Base-by-base conservation (phyloP, 2,888 invertebrate species). In the Archips crataeganus region DNA sequence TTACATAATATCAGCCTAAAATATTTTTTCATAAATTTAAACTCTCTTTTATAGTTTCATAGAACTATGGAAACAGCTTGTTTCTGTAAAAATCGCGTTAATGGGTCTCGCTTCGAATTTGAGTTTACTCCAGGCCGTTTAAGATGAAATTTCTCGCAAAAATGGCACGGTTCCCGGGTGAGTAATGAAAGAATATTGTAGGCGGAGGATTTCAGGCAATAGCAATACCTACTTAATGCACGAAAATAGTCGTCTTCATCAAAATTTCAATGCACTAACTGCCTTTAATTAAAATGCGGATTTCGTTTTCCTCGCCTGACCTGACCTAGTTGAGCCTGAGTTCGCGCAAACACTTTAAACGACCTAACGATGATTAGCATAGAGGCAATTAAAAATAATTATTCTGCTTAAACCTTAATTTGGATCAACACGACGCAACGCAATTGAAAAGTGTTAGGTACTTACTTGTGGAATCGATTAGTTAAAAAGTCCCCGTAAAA, bases 281-380 rank as follows among this genome's bases (percentile, higher is more conserved):
- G 62, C 62, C 54, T 42, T 42, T 63, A 70, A 70, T 70, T 62
- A 70, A 62, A 70, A 62, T 45, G 32, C 6, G 61, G 9, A 54
- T 10, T 54, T 63, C 10, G 45, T 45, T 63, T 54, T n/a, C 34
- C 62, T 57, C 51, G 32, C 54, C 34, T 57, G 70, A 54, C 63
- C 63, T 63, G 62, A 57, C 63, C 70, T 70, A 70, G n/a, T 70
- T 70, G 15, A 36, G n/a, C n/a, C 23, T 2, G 23, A 54, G 54
- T 54, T 23, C 23, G 34, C 59, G 15, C 59, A 10, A 34, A 59
- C 59, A 34, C 59, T 59, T 59, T 57, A 32, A 23, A 34, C 34
- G 10, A 60, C 32, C 45, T 13, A 42, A 39, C 54, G 10, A 32
- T n/a, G 9, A 65, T 39, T 66, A 39, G 13, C 32, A 45, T 59